Conservation (phyloP, 2,888 invertebrate species). For the Cheilosia urbana region DNA sequence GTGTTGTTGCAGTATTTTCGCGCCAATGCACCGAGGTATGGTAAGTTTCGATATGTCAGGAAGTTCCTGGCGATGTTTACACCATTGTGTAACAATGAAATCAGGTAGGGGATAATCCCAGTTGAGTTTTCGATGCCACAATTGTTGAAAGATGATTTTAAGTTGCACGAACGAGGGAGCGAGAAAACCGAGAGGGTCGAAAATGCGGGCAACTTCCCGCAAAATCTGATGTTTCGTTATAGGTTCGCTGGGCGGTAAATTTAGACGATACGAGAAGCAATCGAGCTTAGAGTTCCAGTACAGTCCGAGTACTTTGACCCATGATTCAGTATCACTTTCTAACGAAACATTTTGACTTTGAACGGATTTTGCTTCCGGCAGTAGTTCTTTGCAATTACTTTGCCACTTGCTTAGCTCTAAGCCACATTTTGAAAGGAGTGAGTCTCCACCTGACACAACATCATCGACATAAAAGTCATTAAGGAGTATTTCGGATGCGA, state of each 20-base stretch:
- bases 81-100: too few species aligned
- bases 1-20: fast-evolving
- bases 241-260: neutral
- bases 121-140: too few species aligned
- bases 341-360: conserved; percentile 8
- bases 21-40: too few species aligned
- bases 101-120: too few species aligned
- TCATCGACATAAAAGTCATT: too few species aligned
- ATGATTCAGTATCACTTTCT: conserved; percentile 4
- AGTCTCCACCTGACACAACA: too few species aligned
- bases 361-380: conserved; percentile 45
- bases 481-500: too few species aligned
- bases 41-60: too few species aligned
- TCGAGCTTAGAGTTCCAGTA: conserved; percentile 9
- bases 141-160: conserved; percentile 44
- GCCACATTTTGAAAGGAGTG: conserved; percentile 41
- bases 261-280: too few species aligned
- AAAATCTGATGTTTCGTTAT: conserved; percentile 42
- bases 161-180: conserved; percentile 61
- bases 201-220: conserved; percentile 36
- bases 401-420: conserved; percentile 38
- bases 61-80: too few species aligned
- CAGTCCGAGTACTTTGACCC: conserved; percentile 37
- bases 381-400: too few species aligned
- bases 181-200: conserved; percentile 68